phyloP scores from a whole-genome alignment of 2,797 vertebrate species.

The Channa striata region DNA sequence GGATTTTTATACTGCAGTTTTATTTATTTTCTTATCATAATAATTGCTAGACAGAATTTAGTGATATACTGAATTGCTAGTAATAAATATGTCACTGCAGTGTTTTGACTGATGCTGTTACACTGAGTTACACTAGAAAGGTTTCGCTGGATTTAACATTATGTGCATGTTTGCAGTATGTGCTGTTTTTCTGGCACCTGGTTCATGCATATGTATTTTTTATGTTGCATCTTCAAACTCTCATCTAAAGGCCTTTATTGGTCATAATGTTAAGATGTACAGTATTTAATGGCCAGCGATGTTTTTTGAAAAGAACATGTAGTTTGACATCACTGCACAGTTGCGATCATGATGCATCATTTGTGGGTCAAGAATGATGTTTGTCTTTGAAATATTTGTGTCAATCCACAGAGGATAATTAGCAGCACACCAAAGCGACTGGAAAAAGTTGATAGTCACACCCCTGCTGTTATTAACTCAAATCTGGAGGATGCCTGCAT shows the following conservation, averaged over 20 bases:
- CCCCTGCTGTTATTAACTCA: constrained; percentile 31
- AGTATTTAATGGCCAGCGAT: neutral
- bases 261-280: neutral
- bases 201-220: neutral
- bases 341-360: neutral
- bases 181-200: neutral
- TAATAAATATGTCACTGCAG: neutral
- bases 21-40: too few species aligned
- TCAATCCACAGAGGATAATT: constrained; percentile 22
- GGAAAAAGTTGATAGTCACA: constrained; percentile 12
- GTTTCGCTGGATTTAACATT: neutral
- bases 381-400: constrained; percentile 30
- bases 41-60: too few species aligned
- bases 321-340: neutral
- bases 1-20: too few species aligned
- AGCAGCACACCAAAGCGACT: constrained; percentile 2
- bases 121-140: neutral
- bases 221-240: neutral
- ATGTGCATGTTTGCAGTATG: neutral
- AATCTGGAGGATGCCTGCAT: constrained; percentile 7
- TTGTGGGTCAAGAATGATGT: constrained; percentile 6
- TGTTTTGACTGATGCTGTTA: neutral
- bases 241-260: neutral
- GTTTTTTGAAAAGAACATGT: neutral
- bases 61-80: neutral